Evolutionary conservation across 2,888 invertebrate genomes (phyloP), one percentile per base, ranked within the genome.

Genomic region (Geophilus truncorum): DNA sequence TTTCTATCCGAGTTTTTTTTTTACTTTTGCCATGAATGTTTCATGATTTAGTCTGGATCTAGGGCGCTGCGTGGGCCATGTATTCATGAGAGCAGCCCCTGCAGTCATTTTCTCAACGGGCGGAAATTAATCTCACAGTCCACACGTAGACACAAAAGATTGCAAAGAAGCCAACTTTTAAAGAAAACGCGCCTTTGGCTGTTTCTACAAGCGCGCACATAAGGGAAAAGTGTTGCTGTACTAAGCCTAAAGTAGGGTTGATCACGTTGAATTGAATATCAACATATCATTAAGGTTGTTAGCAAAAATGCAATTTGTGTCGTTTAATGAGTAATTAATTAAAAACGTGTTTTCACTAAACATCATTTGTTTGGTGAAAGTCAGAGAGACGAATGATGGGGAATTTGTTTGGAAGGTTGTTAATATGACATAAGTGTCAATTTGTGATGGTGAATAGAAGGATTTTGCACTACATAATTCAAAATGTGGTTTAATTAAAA

Each of bases 91-190:
- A 57, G 18, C 18, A 57, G 18, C n/a, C 57, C 57, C 57, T 23
- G 57, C 57, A 57, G 57, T 57, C 57, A 57, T 23, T 57, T 57
- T 57, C 57, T 57, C 21, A 57, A 57, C 57, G 57, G 57, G 57
- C 57, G 57, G 57, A 57, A 57, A 57, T 57, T 57, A 57, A 57
- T 57, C 57, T 57, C 57, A 57, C 57, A 57, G 57, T 57, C 57
- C 57, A 57, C 57, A 57, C 57, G 36, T 6, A 40, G 36, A 40
- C 36, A 40, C 36, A 40, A 40, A 40, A 40, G 36, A 40, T 40
- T 40, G 36, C 36, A 40, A 40, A 40, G 36, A 40, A 40, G 36
- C 36, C 36, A 40, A 40, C 36, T 15, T 9, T 15, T 15, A 57
- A 18, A 23, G 7, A 5, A 57, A 57, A 5, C 57, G 4, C 57